phyloP scores from a whole-genome alignment of 2,797 vertebrate genomes.

The Knipowitschia caucasica region DNA sequence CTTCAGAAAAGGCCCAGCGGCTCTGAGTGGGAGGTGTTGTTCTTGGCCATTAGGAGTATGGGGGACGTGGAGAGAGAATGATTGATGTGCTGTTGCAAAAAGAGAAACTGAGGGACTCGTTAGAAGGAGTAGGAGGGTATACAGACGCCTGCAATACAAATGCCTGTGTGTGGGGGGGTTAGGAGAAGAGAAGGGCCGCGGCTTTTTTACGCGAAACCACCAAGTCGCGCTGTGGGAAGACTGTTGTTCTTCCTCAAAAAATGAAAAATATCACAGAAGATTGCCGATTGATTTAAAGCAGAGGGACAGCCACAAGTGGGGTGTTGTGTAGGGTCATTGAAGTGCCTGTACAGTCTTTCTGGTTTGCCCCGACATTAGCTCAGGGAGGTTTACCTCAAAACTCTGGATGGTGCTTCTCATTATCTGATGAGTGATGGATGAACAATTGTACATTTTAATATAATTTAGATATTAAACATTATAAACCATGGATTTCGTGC shows the following conservation, averaged over 20 bases:
- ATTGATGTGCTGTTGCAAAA: slow-evolving; percentile 49
- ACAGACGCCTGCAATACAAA: slow-evolving; percentile 54
- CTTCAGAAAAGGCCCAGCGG: slow-evolving; percentile 62
- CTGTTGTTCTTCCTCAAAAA: slow-evolving; percentile 6
- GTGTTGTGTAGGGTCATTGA: too few species aligned
- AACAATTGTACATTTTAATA: too few species aligned
- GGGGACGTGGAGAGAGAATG: slow-evolving; percentile 23
- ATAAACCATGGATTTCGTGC: too few species aligned
- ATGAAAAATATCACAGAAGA: not conserved
- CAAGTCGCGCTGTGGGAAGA: not conserved
- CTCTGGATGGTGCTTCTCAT: too few species aligned
- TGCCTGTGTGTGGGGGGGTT: slow-evolving; percentile 39
- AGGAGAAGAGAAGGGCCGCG: slow-evolving; percentile 30
- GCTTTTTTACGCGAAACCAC: slow-evolving; percentile 5
- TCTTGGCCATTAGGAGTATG: slow-evolving; percentile 34
- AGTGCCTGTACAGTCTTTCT: too few species aligned
- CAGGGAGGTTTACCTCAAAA: too few species aligned
- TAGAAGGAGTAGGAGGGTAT: slow-evolving; percentile 41
- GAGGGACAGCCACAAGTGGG: not conserved
- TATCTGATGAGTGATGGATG: too few species aligned
- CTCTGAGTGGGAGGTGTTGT: slow-evolving; percentile 45
- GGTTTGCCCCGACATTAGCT: too few species aligned
- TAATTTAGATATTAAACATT: too few species aligned
- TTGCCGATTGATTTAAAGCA: not conserved
- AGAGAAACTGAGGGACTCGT: slow-evolving; percentile 47